Evolutionary conservation across 2,113 vertebrate genomes (phyloP), one percentile per base, ranked within the genome.

Genomic region (Danionella cerebrum): DNA sequence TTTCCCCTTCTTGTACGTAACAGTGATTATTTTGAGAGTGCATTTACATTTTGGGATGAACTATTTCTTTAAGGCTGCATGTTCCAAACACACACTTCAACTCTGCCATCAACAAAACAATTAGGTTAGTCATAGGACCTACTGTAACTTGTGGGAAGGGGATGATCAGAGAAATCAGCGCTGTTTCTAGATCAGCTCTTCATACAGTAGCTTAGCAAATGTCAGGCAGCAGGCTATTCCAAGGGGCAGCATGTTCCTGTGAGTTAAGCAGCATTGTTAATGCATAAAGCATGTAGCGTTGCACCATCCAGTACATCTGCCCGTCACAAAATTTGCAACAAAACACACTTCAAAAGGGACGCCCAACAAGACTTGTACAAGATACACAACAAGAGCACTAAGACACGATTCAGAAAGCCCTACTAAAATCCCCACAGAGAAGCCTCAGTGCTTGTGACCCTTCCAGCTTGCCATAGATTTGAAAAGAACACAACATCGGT

Each of bases 181-280:
- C 51, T 12, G 5, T 31, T 55, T 35, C 18, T 18, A 54, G 66
- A 25, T 57, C 27, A 48, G 47, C 39, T 31, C 14, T 39, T 27
- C 27, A 38, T 48, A 52, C n/a, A n/a, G n/a, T n/a, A n/a, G 14
- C 33, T 4, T 22, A 18, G 45, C 54, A 75, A 82, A 79, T 77
- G 79, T n/a, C n/a, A n/a, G n/a, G 81, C 78, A 83, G 80, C 84
- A 85, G 77, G 82, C 82, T 83, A 85, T 81, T 86, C 73, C 76
- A 64, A 66, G 67, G 73, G 82, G 79, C 69, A 70, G 70, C 76
- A 54, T 25, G 79, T 82, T 80, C 63, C 67, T 78, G 57, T 31
- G 44, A 82, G 45, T 6, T 79, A 83, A 86, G 84, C 87, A 89
- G 85, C 83, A 82, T 82, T 72, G 70, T 75, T 74, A 78, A 83